Evolutionary conservation across 1,140 invertebrate species (phyloP).

Genomic region (Ditylenchus dipsaci): DNA sequence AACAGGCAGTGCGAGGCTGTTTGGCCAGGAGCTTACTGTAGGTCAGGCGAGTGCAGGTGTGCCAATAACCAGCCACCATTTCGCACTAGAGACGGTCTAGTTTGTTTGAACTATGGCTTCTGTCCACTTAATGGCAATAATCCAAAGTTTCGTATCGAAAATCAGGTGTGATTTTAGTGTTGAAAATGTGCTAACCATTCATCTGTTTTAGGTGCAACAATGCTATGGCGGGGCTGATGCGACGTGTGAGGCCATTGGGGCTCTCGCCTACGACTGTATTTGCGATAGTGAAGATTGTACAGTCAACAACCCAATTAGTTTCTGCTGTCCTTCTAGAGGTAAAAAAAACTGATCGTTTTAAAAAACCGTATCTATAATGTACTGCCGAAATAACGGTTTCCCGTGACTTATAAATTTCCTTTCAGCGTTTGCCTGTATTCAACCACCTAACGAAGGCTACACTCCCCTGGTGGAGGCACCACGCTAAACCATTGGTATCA

Average conservation of each 20-base stretch:
- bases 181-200: not conserved
- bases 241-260: constrained; percentile 56
- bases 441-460: constrained; percentile 57
- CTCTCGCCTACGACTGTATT: constrained; percentile 56
- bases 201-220: constrained; percentile 46
- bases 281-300: constrained; percentile 57
- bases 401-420: no score
- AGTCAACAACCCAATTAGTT: constrained; percentile 57
- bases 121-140: constrained; percentile 57
- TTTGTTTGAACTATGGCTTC: constrained; percentile 57
- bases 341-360: not conserved
- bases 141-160: constrained; percentile 57
- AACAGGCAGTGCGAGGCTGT: constrained; percentile 57
- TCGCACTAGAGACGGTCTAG: constrained; percentile 52
- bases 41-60: constrained; percentile 54
- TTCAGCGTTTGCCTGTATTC: constrained; percentile 57
- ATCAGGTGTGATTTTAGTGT: constrained; percentile 37
- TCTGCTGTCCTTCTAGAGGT: constrained; percentile 57
- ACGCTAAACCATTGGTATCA: constrained; percentile 58
- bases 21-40: constrained; percentile 56
- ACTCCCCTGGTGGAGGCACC: constrained; percentile 57
- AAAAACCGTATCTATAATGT: no score
- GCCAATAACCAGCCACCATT: constrained; percentile 58
- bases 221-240: constrained; percentile 57
- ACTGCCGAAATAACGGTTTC: no score